A percentile compares a stretch with the other conserved stretches of the same genome.
These are phyloP conservation scores for Synanthedon formicaeformis DNA, from an alignment of 2,888 invertebrate species.

Conservation along the genomic window DNA sequence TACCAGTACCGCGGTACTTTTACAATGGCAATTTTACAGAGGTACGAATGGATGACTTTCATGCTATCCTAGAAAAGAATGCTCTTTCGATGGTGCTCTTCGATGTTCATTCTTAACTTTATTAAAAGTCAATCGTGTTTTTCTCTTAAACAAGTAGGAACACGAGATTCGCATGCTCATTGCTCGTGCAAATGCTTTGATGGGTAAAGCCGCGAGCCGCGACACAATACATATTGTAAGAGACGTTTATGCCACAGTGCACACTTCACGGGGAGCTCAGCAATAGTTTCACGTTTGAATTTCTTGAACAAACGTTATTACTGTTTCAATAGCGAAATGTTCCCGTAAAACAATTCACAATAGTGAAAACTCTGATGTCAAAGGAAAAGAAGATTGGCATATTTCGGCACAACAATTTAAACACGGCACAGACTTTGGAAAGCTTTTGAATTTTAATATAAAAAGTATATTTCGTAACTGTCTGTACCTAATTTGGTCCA, in stretches of 20 bases:
- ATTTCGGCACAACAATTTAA: slow-evolving; percentile 31
- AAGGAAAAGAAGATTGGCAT: slow-evolving; percentile 50
- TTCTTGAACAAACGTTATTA: slow-evolving; percentile 63
- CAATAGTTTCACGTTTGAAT: slow-evolving; percentile 61
- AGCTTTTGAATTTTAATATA: slow-evolving; percentile 4
- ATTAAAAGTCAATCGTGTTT: too few species aligned
- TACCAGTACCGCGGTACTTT: too few species aligned
- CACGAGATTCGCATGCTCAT: slow-evolving; percentile 23
- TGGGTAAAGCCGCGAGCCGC: slow-evolving; percentile 12
- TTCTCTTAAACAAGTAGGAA: not conserved
- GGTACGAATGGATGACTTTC: too few species aligned
- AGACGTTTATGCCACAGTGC: slow-evolving; percentile 29
- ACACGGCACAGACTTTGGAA: slow-evolving; percentile 10
- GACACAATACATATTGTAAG: slow-evolving; percentile 28
- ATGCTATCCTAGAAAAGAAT: too few species aligned
- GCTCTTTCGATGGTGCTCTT: too few species aligned
- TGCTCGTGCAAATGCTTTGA: slow-evolving; percentile 27
- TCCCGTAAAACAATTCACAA: slow-evolving; percentile 59
- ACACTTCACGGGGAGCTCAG: slow-evolving; percentile 27
- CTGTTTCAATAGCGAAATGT: slow-evolving; percentile 52
- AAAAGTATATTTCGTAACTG: slow-evolving; percentile 1
- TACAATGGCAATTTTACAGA: too few species aligned
- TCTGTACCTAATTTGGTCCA: too few species aligned
- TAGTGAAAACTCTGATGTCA: slow-evolving; percentile 51
- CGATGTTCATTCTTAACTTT: too few species aligned